Base-by-base conservation (phyloP, 2,888 invertebrate genomes). In the Epicampocera succincta region DNA sequence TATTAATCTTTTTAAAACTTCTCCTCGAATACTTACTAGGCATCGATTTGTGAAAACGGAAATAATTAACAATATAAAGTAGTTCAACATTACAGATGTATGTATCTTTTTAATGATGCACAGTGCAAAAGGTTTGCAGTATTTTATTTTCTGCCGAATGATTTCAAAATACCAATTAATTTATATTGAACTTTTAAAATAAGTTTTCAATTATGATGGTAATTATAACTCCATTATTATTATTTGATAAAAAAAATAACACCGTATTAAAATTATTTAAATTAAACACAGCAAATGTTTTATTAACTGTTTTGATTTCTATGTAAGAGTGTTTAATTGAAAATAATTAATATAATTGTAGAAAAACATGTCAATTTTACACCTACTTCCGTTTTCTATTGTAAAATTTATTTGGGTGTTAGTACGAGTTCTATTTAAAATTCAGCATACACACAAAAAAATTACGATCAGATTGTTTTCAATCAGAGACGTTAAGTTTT, bases 311-410 rank as follows among this genome's bases (percentile, higher is more conserved):
- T 71, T 66, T 66, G 19, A 75, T 58, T 75, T 75, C 13, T 29
- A 56, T 46, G 5, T 46, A 54, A 15, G 9, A 46, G 9, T 44
- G 44, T 54, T 44, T 52, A 50, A 25, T 61, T 44, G 17, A 50
- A 40, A 48, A n/a, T 40, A 77, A 63, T 71, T 56, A 63, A 48
- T 46, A 50, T 71, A 58, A 73, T 78, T 66, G 38, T 44, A 60
- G 29, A 72, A 63, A 71, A 58, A 1, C 72, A 66, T 60, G 78
- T 19, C 58, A 78, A 44, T 65, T 66, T 78, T 38, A 72, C 78
- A 66, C 78, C 66, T 66, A 44, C 29, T 76, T 46, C 76, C 61
- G 69, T 29, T 54, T 46, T 46, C 15, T 15, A 48, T 5, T 17
- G n/a, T 25, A 52, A 52, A 29, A 13, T 29, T n/a, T 52, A 29